Conservation (phyloP, 2,113 vertebrate species). For the Entomyzon cyanotis region DNA sequence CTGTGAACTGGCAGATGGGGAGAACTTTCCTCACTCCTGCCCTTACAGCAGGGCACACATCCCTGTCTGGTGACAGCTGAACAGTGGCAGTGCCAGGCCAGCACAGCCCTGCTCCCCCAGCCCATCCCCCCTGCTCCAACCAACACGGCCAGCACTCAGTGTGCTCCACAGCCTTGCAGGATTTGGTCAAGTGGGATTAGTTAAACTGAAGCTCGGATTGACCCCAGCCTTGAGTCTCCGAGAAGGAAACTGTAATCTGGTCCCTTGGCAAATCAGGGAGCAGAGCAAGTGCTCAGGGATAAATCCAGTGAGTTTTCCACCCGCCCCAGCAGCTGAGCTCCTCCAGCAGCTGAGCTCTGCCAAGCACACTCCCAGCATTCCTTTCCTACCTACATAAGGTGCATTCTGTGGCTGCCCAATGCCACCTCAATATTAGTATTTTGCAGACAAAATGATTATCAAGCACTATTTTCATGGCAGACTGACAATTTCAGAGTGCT, state of each 20-base stretch:
- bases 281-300: not conserved
- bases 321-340: not conserved
- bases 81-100: accelerated
- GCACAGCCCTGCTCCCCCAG: not conserved
- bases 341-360: not conserved
- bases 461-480: not conserved
- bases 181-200: not conserved
- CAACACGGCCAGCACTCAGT: not conserved
- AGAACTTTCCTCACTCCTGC: not conserved
- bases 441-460: not conserved
- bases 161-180: not conserved
- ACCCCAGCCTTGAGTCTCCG: not conserved
- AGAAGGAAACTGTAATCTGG: not conserved
- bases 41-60: not conserved
- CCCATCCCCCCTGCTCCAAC: not conserved
- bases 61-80: not conserved
- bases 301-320: not conserved
- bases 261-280: not conserved
- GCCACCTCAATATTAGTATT: not conserved
- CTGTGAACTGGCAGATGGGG: not conserved
- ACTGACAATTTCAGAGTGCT: not conserved
- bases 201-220: not conserved
- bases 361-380: not conserved
- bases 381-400: not conserved
- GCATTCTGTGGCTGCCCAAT: not conserved